A percentile compares a stretch with the other conserved stretches of the same genome.
phyloP scores from a whole-genome alignment of 2,888 invertebrate species.

The Amiota mariae region DNA sequence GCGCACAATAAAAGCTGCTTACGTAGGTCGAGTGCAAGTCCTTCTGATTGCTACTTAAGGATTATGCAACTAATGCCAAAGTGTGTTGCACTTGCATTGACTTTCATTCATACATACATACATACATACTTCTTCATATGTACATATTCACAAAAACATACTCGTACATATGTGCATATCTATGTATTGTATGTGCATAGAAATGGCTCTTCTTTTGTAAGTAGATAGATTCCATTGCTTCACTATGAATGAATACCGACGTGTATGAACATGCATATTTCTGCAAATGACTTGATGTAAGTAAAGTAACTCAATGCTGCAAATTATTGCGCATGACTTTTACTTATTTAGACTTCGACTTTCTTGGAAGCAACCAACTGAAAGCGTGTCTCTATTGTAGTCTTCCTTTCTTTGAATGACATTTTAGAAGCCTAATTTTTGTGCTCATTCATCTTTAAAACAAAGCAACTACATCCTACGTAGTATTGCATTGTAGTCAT shows the following conservation, averaged over 20 bases:
- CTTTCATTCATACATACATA: background rate
- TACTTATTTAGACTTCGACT: conserved; percentile 8
- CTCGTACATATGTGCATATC: background rate
- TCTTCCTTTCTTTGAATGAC: no score
- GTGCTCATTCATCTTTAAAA: no score
- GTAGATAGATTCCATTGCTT: no score
- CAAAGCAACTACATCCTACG: no score
- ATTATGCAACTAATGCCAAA: conserved; percentile 27
- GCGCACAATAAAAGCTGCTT: conserved; percentile 22
- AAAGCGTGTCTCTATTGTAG: no score
- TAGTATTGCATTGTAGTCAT: no score
- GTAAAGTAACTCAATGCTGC: conserved; percentile 7
- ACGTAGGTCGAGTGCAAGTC: conserved; percentile 27
- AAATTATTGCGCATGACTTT: conserved; percentile 21
- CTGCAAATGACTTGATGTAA: conserved; percentile 11
- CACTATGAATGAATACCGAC: no score
- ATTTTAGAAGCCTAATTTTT: no score
- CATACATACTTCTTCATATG: background rate
- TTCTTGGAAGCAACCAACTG: background rate
- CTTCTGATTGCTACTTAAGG: conserved; percentile 27
- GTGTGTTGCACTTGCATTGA: background rate
- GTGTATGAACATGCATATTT: background rate
- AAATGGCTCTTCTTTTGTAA: background rate
- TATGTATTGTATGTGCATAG: background rate
- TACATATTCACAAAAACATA: conserved; percentile 8